These are phyloP conservation scores for Dryoscopus gambensis DNA, from an alignment of 2,113 vertebrate species.

Conservation along the genomic window DNA sequence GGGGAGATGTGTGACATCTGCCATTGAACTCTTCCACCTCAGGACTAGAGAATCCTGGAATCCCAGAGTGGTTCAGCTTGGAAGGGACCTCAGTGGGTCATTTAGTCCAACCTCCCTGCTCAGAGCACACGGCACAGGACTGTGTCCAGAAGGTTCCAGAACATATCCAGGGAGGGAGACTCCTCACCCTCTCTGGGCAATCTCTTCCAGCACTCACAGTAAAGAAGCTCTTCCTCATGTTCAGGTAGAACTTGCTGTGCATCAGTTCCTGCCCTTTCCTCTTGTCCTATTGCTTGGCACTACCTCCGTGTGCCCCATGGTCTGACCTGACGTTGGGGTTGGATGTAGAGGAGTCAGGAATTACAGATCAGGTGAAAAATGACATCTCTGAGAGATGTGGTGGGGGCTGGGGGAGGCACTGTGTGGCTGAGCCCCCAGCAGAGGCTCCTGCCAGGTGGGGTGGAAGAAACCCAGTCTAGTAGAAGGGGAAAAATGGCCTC, in stretches of 20 bases:
- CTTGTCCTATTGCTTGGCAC: neutral
- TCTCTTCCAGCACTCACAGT: neutral
- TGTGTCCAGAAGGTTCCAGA: neutral
- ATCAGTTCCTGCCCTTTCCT: neutral
- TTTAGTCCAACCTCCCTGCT: neutral
- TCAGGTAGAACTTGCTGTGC: neutral
- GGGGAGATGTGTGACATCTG: neutral
- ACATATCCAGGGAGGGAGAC: neutral
- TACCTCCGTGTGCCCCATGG: rapidly evolving
- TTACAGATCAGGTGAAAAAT: neutral
- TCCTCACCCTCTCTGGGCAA: neutral
- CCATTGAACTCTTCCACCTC: neutral
- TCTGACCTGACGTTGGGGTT: neutral
- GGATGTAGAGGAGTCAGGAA: neutral
- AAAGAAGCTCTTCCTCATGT: neutral
- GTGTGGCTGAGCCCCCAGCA: rapidly evolving
- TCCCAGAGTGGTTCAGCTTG: neutral
- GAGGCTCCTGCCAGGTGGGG: neutral
- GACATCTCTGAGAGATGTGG: neutral
- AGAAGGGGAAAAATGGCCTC: neutral
- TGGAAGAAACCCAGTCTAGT: neutral
- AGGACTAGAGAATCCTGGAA: too few species aligned
- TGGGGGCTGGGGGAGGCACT: neutral
- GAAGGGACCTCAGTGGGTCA: neutral
- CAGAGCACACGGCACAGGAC: neutral